These are phyloP conservation scores for Carcina quercana DNA, from an alignment of 2,888 invertebrate species.

Conservation along the genomic window DNA sequence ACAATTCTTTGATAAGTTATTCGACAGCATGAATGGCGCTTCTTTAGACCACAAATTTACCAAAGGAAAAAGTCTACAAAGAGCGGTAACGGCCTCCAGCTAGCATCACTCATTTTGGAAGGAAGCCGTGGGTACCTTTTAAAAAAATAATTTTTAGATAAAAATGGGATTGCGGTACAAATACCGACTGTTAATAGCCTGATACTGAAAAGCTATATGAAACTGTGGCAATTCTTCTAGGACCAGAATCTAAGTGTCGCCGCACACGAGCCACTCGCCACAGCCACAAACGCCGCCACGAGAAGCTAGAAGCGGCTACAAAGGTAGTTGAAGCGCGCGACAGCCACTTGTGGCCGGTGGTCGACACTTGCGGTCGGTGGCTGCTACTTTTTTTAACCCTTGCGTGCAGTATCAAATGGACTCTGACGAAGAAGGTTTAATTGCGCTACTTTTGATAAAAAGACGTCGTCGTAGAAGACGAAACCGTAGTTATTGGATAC, in stretches of 20 bases:
- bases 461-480: too few relatives aligned
- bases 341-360: constrained; percentile 13
- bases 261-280: too few relatives aligned
- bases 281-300: too few relatives aligned
- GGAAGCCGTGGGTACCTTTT: not conserved
- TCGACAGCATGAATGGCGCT: not conserved
- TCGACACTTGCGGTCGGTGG: constrained; percentile 12
- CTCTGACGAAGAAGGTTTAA: too few relatives aligned
- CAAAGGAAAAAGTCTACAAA: not conserved
- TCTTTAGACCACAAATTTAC: not conserved
- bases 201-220: not conserved
- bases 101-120: not conserved
- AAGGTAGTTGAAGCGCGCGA: too few relatives aligned
- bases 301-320: too few relatives aligned
- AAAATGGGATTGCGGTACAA: not conserved
- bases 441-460: too few relatives aligned
- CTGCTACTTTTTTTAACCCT: constrained; percentile 7
- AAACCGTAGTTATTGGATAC: too few relatives aligned
- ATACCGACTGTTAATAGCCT: not conserved
- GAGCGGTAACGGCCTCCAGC: not conserved
- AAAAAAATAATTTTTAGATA: not conserved
- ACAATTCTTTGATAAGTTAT: not conserved
- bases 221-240: too few relatives aligned
- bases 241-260: too few relatives aligned
- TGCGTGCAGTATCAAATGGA: too few relatives aligned